Conservation (phyloP, 1,140 invertebrate genomes). For the Apolygus lucorum region DNA sequence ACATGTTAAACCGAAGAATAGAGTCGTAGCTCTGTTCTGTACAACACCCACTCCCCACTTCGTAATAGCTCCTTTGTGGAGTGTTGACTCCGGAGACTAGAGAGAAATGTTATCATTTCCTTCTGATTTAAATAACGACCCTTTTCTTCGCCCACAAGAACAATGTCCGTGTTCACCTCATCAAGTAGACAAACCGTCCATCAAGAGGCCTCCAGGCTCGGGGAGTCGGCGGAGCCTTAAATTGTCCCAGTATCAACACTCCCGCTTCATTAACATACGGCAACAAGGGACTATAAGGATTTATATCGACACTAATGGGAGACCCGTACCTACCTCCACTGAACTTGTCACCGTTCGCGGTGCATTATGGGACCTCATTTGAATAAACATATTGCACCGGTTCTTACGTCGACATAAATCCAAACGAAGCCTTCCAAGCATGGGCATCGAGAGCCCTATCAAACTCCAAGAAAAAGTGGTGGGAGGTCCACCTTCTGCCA, state of each 20-base stretch:
- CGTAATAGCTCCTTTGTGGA: conserved; percentile 10
- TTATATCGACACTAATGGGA: conserved; percentile 21
- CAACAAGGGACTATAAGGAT: conserved; percentile 15
- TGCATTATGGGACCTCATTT: conserved; percentile 22
- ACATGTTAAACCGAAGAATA: not conserved
- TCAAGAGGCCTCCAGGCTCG: not conserved
- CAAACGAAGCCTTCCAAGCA: not conserved
- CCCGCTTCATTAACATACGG: conserved; percentile 19
- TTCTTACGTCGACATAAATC: conserved; percentile 13
- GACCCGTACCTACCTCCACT: conserved; percentile 1
- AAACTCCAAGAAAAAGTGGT: not conserved
- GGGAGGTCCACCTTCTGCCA: conserved; percentile 2
- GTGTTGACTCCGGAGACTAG: not conserved
- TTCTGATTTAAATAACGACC: not conserved
- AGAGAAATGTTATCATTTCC: conserved; percentile 11
- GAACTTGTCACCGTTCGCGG: conserved; percentile 16
- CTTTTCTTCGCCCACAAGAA: conserved; percentile 11
- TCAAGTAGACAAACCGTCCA: conserved; percentile 2
- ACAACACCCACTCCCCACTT: not conserved
- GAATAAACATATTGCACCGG: conserved; percentile 23
- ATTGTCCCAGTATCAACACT: conserved; percentile 19
- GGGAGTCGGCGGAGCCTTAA: not conserved
- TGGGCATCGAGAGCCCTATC: not conserved
- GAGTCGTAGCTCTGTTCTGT: not conserved
- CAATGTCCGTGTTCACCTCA: conserved; percentile 18